Base-by-base conservation (phyloP, 1,140 invertebrate species). In the Laupala kohalensis region DNA sequence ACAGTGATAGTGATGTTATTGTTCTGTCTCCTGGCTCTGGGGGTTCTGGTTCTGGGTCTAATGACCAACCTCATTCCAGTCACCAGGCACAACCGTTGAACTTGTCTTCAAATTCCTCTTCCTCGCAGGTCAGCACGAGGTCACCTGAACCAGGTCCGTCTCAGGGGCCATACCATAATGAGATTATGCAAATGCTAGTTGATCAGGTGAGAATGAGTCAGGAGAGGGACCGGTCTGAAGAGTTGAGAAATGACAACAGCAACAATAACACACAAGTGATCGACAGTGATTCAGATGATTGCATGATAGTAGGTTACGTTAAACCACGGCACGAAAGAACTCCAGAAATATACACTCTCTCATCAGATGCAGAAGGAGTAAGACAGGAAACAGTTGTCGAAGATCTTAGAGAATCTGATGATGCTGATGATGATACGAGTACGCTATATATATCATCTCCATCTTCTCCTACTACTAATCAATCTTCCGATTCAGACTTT, bases 321-420 rank as follows among this genome's bases (percentile, higher is more conserved):
- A 86, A 85, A 75, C 83, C 84, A 13, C 81, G 80, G 71, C 79
- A 80, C 67, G 82, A 84, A 73, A 79, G 84, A 70, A 84, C 85
- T 26, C 85, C 86, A 12, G 82, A 83, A 77, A 77, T 84, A 0
- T 82, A 86, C 53, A 78, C 85, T 6, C 76, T 81, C 25, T 12
- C 19, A 5, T 71, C 70, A 4, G 62, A 63, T 30, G 25, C 27
- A 4, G 26, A 19, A n/a, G n/a, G n/a, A n/a, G n/a, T n/a, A n/a
- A n/a, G n/a, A n/a, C n/a, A n/a, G n/a, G n/a, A n/a, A n/a, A 29
- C 25, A 28, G 66, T n/a, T 15, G 66, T 27, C 6, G 66, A 68
- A 23, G 67, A 5, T 67, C 24, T 25, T 3, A 53, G 37, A 53
- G 37, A 19, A 53, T 53, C 37, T 53, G 37, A 53, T 13, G 9